Evolutionary conservation across 2,797 vertebrate species (phyloP).

Genomic region (Spinus olivaceus): DNA sequence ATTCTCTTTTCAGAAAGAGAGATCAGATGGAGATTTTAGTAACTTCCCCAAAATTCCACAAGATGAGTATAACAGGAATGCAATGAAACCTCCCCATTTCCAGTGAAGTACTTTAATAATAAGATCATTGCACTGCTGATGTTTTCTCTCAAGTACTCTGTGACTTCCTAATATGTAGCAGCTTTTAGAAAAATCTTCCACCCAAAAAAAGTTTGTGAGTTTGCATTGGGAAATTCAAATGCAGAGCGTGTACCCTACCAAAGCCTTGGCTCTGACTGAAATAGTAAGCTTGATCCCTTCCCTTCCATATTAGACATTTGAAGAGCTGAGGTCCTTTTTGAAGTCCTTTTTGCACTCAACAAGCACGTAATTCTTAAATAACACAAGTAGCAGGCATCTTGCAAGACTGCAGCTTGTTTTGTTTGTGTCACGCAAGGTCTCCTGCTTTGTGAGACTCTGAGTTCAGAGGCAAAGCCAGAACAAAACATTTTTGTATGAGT

Average conservation of each 20-base stretch:
- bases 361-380: not conserved
- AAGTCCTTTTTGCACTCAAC: not conserved
- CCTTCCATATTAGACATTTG: not conserved
- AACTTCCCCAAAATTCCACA: not conserved
- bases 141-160: not conserved
- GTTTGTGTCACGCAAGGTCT: not conserved
- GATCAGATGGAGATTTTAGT: not conserved
- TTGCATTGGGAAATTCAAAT: not conserved
- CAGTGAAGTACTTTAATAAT: not conserved
- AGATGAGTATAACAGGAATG: not conserved
- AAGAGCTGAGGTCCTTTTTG: not conserved
- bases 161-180: not conserved
- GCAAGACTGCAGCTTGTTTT: not conserved
- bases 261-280: not conserved
- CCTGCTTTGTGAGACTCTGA: not conserved
- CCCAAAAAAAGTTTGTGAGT: not conserved
- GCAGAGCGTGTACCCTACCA: not conserved
- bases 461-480: not conserved
- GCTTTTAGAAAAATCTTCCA: not conserved
- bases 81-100: not conserved
- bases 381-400: not conserved
- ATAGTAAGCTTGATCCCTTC: not conserved
- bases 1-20: not conserved
- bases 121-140: not conserved
- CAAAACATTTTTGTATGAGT: not conserved